Percentiles rank a stretch among this genome's conserved stretches.
Conservation (phyloP, 2,888 invertebrate genomes). For the Nineta flava region DNA sequence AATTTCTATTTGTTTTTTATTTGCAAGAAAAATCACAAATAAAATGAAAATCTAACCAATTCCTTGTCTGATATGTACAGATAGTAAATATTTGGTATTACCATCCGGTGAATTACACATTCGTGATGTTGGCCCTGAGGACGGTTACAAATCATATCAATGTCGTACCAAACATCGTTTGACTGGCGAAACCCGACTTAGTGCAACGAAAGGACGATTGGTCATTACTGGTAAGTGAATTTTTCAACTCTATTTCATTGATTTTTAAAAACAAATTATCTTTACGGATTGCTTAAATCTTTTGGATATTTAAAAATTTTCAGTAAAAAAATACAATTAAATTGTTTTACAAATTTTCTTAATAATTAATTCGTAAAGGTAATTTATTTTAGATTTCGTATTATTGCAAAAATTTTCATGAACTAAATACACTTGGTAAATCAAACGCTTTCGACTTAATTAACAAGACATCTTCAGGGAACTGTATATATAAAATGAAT, state of each 20-base stretch:
- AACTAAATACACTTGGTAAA: too few species aligned
- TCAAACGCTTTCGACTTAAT: too few species aligned
- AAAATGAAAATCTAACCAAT: not conserved
- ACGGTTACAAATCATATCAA: slow-evolving; percentile 86
- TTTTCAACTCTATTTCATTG: slow-evolving; percentile 16
- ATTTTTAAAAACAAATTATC: slow-evolving; percentile 10
- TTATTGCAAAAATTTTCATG: too few species aligned
- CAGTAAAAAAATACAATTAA: not conserved
- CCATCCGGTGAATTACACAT: slow-evolving; percentile 93
- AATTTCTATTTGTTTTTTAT: too few species aligned
- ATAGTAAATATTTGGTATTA: slow-evolving; percentile 87
- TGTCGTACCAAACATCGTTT: slow-evolving; percentile 86
- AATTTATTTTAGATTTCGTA: too few species aligned
- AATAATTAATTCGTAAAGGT: not conserved
- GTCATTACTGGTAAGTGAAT: slow-evolving; percentile 82
- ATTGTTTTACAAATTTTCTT: not conserved
- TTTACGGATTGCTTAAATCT: slow-evolving; percentile 12
- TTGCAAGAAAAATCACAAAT: not conserved
- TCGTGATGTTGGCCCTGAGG: slow-evolving; percentile 85
- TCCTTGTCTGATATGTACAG: slow-evolving; percentile 30
- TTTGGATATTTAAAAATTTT: slow-evolving; percentile 16
- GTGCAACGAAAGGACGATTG: slow-evolving; percentile 83
- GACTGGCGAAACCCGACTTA: slow-evolving; percentile 82
- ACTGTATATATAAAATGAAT: too few species aligned
- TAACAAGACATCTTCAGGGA: too few species aligned